These are phyloP conservation scores for Folsomia manolachei DNA, from an alignment of 2,888 invertebrate species.

Conservation along the genomic window DNA sequence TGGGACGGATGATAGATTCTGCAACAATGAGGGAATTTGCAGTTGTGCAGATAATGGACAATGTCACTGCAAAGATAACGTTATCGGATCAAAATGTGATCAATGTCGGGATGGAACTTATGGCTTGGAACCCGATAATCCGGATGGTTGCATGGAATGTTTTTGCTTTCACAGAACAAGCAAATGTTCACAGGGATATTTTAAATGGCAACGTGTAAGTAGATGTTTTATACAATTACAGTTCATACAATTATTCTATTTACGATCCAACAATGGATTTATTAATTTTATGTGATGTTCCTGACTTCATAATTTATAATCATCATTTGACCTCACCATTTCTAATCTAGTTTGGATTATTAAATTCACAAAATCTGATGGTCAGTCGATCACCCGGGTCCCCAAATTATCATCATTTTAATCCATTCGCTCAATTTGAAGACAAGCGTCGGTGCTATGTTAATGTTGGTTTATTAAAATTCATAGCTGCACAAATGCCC, in stretches of 20 bases:
- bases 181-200: slow-evolving; percentile 74
- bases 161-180: slow-evolving; percentile 90
- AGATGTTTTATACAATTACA: background rate
- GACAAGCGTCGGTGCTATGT: slow-evolving; percentile 46
- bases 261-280: no score
- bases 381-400: slow-evolving; percentile 31
- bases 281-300: no score
- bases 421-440: slow-evolving; percentile 31
- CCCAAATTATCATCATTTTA: slow-evolving; percentile 20
- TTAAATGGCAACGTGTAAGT: slow-evolving; percentile 73
- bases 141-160: slow-evolving; percentile 87
- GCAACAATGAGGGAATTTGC: slow-evolving; percentile 61
- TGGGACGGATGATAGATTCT: slow-evolving; percentile 63
- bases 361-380: slow-evolving; percentile 37
- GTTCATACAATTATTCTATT: background rate
- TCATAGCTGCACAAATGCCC: no score
- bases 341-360: slow-evolving; percentile 22
- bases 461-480: slow-evolving; percentile 27
- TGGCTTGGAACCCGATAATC: slow-evolving; percentile 72
- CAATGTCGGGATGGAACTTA: slow-evolving; percentile 81
- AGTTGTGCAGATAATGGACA: slow-evolving; percentile 71
- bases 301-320: background rate
- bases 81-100: slow-evolving; percentile 78
- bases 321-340: no score
- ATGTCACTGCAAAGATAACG: slow-evolving; percentile 87